These are phyloP conservation scores for Apotomis betuletana DNA, from an alignment of 2,888 invertebrate species.

Conservation along the genomic window DNA sequence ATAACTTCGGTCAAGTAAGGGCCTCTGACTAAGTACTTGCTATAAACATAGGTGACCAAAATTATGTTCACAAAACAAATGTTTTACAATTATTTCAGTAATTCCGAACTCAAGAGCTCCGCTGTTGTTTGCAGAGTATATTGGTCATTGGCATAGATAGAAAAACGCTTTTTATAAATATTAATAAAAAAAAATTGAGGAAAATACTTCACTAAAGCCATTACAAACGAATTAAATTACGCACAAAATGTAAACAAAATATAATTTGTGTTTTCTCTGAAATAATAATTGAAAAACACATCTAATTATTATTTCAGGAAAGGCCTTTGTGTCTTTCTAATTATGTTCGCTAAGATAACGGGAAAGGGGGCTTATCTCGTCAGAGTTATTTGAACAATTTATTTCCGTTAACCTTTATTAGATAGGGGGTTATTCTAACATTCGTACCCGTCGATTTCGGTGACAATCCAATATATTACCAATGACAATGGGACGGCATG, in stretches of 20 bases:
- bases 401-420: slow-evolving; percentile 31
- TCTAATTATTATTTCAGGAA: slow-evolving; percentile 37
- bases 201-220: neutral
- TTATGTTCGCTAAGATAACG: slow-evolving; percentile 30
- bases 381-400: slow-evolving; percentile 39
- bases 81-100: too few relatives aligned
- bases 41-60: too few relatives aligned
- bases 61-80: too few relatives aligned
- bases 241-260: neutral
- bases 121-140: too few relatives aligned
- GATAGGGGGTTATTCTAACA: slow-evolving; percentile 13
- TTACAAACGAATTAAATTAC: neutral
- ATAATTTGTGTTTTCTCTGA: slow-evolving; percentile 1
- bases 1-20: too few relatives aligned
- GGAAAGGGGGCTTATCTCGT: slow-evolving; percentile 31
- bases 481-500: slow-evolving; percentile 31
- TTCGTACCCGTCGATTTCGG: slow-evolving; percentile 36
- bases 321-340: slow-evolving; percentile 35
- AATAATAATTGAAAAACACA: slow-evolving; percentile 34
- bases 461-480: slow-evolving; percentile 31
- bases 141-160: too few relatives aligned
- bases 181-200: too few relatives aligned
- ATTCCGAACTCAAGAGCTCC: too few relatives aligned
- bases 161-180: too few relatives aligned
- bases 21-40: too few relatives aligned